Evolutionary conservation across 2,888 invertebrate genomes (phyloP).

Genomic region (Zygothrica quintamaculata): DNA sequence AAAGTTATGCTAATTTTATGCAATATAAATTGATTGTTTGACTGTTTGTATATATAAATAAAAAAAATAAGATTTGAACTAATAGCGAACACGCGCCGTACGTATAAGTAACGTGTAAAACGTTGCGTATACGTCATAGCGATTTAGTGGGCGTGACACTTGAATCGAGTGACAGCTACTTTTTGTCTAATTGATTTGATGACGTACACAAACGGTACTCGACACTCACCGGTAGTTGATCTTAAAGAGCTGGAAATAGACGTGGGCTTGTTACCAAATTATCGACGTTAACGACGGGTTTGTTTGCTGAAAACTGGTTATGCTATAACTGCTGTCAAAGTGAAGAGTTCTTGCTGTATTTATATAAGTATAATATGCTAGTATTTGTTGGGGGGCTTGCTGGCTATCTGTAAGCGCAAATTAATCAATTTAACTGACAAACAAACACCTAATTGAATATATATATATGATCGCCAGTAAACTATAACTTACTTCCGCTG

Average conservation of each 20-base stretch:
- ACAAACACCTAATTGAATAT: slow-evolving; percentile 68
- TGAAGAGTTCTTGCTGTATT: slow-evolving; percentile 74
- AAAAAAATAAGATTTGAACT: slow-evolving; percentile 14
- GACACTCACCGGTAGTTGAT: slow-evolving; percentile 66
- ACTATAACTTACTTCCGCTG: slow-evolving; percentile 63
- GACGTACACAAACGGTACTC: slow-evolving; percentile 55
- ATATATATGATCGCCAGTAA: slow-evolving; percentile 5
- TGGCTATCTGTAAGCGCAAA: slow-evolving; percentile 45
- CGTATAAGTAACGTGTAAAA: slow-evolving; percentile 57
- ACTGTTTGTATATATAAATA: not conserved
- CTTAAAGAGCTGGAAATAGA: slow-evolving; percentile 33
- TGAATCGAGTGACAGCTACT: slow-evolving; percentile 37
- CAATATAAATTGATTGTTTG: slow-evolving; percentile 44
- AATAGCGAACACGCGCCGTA: slow-evolving; percentile 72
- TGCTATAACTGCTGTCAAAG: slow-evolving; percentile 51
- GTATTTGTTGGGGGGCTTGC: slow-evolving; percentile 33
- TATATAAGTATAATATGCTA: slow-evolving; percentile 44
- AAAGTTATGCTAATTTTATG: slow-evolving; percentile 66
- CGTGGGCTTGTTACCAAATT: slow-evolving; percentile 34
- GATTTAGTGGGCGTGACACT: slow-evolving; percentile 67
- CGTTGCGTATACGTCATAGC: slow-evolving; percentile 59
- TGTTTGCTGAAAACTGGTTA: slow-evolving; percentile 75
- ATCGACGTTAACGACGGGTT: slow-evolving; percentile 36
- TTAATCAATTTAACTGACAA: slow-evolving; percentile 69
- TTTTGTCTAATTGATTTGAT: slow-evolving; percentile 52